phyloP scores from a whole-genome alignment of 1,140 invertebrate species.

The Caenorhabditis tropicalis region DNA sequence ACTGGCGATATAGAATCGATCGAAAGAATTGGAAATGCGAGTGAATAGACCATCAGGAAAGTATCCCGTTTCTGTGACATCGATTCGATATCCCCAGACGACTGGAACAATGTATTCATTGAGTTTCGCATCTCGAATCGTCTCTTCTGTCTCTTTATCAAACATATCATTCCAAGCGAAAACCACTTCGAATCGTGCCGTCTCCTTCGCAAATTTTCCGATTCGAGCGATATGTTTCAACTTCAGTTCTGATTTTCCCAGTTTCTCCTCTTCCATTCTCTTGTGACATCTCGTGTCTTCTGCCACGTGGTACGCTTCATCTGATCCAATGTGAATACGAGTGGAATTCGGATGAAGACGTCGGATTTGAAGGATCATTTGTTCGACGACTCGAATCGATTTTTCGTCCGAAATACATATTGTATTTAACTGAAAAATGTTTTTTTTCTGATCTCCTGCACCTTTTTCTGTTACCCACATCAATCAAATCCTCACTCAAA shows the following conservation, averaged over 20 bases:
- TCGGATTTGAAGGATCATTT: conserved; percentile 73
- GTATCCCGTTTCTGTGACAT: conserved; percentile 64
- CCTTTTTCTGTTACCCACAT: conserved; percentile 48
- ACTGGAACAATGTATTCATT: conserved; percentile 66
- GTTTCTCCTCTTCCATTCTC: neutral
- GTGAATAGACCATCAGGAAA: conserved; percentile 60
- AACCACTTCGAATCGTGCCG: conserved; percentile 47
- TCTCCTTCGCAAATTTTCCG: conserved; percentile 16
- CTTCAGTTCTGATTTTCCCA: conserved; percentile 43
- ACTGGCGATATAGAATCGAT: conserved; percentile 73
- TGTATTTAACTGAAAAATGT: conserved; percentile 71
- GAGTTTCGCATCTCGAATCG: conserved; percentile 49
- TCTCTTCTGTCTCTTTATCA: conserved; percentile 44
- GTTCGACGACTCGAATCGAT: conserved; percentile 74
- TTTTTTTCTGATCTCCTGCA: neutral
- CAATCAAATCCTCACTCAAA: conserved; percentile 74
- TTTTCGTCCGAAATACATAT: conserved; percentile 74
- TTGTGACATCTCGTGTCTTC: conserved; percentile 47
- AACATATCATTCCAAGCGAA: conserved; percentile 72
- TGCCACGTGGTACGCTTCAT: conserved; percentile 72
- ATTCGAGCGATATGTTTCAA: conserved; percentile 62
- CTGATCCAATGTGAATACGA: conserved; percentile 74
- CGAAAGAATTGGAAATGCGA: conserved; percentile 77
- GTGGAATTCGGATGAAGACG: conserved; percentile 46
- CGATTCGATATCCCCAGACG: conserved; percentile 69